phyloP scores from a whole-genome alignment of 2,797 vertebrate species.

The Crypturellus tataupa region DNA sequence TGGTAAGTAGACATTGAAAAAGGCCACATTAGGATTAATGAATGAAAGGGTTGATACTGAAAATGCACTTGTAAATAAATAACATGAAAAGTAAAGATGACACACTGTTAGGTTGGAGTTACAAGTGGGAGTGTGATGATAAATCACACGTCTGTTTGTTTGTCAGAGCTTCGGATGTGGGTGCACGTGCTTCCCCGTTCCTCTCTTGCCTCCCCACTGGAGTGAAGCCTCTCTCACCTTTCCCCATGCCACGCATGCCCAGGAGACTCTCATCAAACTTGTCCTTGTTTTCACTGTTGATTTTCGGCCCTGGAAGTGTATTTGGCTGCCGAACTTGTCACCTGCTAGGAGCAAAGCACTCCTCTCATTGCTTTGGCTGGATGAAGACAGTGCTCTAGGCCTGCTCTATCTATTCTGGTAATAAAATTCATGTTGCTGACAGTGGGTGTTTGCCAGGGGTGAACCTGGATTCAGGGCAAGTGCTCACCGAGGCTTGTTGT shows the following conservation, averaged over 20 bases:
- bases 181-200: neutral
- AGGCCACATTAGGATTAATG: slow-evolving; percentile 88
- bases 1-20: slow-evolving; percentile 86
- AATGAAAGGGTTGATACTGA: slow-evolving; percentile 84
- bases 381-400: neutral
- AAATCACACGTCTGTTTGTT: slow-evolving; percentile 73
- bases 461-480: neutral
- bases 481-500: neutral
- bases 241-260: accelerated
- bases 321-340: neutral
- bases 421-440: neutral
- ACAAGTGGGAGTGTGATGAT: slow-evolving; percentile 76
- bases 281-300: neutral
- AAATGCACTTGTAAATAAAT: slow-evolving; percentile 87
- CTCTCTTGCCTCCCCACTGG: neutral
- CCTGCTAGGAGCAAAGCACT: neutral
- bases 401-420: neutral
- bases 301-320: neutral
- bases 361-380: neutral
- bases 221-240: neutral
- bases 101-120: slow-evolving; percentile 83
- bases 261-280: neutral
- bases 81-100: slow-evolving; percentile 82
- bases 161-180: slow-evolving; percentile 56
- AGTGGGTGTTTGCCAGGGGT: neutral